phyloP scores from a whole-genome alignment of 2,797 vertebrate species.

The Vireo griseus region DNA sequence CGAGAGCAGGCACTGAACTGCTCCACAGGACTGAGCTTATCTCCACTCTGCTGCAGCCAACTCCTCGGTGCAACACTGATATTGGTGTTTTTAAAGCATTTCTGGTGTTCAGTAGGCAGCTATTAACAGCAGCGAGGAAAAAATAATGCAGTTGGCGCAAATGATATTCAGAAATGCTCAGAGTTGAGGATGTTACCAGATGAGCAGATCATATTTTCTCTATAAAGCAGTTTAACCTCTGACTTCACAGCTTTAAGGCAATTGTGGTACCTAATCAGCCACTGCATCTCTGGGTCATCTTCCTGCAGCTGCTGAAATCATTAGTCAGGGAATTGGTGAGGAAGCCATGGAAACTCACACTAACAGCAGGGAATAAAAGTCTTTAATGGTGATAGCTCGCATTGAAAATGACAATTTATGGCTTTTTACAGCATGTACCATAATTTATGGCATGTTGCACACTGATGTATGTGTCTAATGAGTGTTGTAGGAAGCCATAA shows the following conservation, averaged over 20 bases:
- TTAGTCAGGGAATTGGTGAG: conserved; percentile 42
- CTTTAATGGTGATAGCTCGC: conserved; percentile 50
- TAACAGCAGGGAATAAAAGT: conserved; percentile 41
- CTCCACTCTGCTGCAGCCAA: background rate
- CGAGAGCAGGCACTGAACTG: background rate
- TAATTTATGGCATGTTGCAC: conserved; percentile 53
- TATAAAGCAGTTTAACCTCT: conserved; percentile 55
- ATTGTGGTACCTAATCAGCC: conserved; percentile 45
- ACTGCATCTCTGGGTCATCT: background rate
- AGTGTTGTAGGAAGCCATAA: conserved; percentile 39
- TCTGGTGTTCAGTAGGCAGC: background rate
- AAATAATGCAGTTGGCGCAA: background rate
- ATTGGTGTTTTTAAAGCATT: background rate
- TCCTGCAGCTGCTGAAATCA: conserved; percentile 40
- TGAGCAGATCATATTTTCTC: conserved; percentile 36
- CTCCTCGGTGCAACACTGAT: background rate
- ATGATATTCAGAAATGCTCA: background rate
- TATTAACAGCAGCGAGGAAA: background rate
- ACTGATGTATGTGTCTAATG: conserved; percentile 38
- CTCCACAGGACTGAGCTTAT: background rate
- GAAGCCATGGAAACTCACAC: conserved; percentile 36
- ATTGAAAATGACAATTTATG: conserved; percentile 58
- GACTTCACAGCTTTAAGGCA: conserved; percentile 47
- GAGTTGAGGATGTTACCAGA: background rate
- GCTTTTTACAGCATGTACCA: conserved; percentile 45